phyloP scores from a whole-genome alignment of 2,888 invertebrate genomes.

The Amphipyra tragopoginis region DNA sequence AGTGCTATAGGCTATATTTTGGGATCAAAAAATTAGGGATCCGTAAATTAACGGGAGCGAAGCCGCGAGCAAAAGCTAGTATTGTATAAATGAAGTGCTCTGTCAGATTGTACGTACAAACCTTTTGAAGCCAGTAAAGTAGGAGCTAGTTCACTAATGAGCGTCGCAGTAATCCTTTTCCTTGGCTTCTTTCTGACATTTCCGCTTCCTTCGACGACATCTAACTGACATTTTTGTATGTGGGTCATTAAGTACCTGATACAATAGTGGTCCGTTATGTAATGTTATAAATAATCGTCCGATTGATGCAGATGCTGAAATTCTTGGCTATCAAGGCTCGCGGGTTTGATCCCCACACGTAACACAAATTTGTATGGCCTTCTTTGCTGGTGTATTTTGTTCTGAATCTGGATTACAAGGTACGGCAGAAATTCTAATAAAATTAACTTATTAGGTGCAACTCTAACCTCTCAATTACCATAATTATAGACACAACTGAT shows the following conservation, averaged over 20 bases:
- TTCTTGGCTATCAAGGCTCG: not conserved
- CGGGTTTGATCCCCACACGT: not conserved
- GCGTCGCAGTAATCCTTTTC: conserved; percentile 28
- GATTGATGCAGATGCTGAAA: not conserved
- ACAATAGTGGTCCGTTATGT: not conserved
- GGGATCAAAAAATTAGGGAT: too few species aligned
- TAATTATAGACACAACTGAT: too few species aligned
- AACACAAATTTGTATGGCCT: not conserved
- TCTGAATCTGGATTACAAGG: not conserved
- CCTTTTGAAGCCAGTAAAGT: conserved; percentile 8
- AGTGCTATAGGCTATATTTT: too few species aligned
- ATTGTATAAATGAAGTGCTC: not conserved
- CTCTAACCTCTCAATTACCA: too few species aligned
- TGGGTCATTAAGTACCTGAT: not conserved
- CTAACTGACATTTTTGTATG: conserved; percentile 10
- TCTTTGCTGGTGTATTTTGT: not conserved
- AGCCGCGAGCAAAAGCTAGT: too few species aligned
- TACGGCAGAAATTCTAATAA: too few species aligned
- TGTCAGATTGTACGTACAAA: conserved; percentile 4
- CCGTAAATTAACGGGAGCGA: too few species aligned
- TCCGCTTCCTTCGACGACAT: conserved; percentile 9
- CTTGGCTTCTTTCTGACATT: not conserved
- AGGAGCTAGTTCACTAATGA: conserved; percentile 35
- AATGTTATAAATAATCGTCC: not conserved
- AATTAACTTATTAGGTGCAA: too few species aligned